These are phyloP conservation scores for Drosophila repleta DNA, from an alignment of 1,140 invertebrate genomes.

Conservation along the genomic window DNA sequence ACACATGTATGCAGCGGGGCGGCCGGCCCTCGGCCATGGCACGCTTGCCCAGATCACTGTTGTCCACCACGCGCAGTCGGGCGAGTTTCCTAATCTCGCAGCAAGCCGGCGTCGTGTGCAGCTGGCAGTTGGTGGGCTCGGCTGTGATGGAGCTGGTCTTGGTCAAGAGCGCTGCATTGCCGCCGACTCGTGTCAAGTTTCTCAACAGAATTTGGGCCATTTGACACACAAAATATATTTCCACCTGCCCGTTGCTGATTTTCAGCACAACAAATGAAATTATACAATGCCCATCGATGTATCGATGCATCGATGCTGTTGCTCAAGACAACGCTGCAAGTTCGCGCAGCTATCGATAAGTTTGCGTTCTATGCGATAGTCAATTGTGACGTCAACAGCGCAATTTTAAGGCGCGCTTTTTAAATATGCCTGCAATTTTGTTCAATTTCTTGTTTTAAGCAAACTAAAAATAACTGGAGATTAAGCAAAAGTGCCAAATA, in stretches of 20 bases:
- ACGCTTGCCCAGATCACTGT: constrained; percentile 96
- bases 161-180: constrained; percentile 10
- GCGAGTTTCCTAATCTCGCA: constrained; percentile 89
- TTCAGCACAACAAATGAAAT: constrained; percentile 35
- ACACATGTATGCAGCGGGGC: constrained; percentile 94
- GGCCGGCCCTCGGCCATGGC: constrained; percentile 97
- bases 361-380: neutral
- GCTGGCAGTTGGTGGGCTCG: constrained; percentile 14
- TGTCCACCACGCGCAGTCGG: constrained; percentile 96
- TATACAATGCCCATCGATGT: constrained; percentile 46
- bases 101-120: constrained; percentile 86
- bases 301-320: neutral
- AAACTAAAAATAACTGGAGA: neutral
- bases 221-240: neutral
- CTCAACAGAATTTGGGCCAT: constrained; percentile 43
- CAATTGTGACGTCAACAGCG: neutral
- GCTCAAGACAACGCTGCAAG: neutral
- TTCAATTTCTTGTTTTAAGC: neutral
- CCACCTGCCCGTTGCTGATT: constrained; percentile 8
- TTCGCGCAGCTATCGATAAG: constrained; percentile 19
- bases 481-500: neutral
- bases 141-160: constrained; percentile 5
- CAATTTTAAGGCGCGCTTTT: neutral
- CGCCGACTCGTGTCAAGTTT: constrained; percentile 22
- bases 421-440: neutral